These are phyloP conservation scores for Hemitrygon akajei DNA, from an alignment of 2,797 vertebrate species.

Conservation along the genomic window DNA sequence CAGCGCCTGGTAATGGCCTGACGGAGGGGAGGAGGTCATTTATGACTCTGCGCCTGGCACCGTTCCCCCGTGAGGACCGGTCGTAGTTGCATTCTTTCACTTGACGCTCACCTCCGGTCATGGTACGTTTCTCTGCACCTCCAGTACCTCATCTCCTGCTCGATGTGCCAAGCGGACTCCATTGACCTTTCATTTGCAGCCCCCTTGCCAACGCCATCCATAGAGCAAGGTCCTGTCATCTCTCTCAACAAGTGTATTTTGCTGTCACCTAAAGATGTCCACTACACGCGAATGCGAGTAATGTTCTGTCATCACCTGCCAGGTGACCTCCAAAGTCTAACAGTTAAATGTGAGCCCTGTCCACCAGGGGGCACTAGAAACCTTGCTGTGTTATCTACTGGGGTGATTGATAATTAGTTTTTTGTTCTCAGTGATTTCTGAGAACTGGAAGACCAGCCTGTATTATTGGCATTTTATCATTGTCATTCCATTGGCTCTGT, in stretches of 20 bases:
- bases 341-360: background rate
- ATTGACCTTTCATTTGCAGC: background rate
- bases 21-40: background rate
- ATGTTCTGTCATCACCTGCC: background rate
- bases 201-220: background rate
- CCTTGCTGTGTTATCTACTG: background rate
- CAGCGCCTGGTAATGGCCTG: background rate
- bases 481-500: background rate
- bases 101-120: background rate
- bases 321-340: background rate
- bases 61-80: background rate
- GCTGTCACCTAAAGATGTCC: background rate
- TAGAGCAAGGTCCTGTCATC: background rate
- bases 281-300: background rate
- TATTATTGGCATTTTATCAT: background rate
- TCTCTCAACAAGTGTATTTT: background rate
- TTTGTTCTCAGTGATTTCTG: background rate
- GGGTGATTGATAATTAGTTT: background rate
- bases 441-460: background rate
- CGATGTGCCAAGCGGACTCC: background rate
- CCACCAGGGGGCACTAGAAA: background rate
- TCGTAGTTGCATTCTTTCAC: background rate
- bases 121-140: background rate
- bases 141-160: background rate
- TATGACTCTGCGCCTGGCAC: background rate